Percentiles rank a stretch among this genome's conserved stretches.
Conservation (phyloP, 2,888 invertebrate genomes). For the Arctia plantaginis region DNA sequence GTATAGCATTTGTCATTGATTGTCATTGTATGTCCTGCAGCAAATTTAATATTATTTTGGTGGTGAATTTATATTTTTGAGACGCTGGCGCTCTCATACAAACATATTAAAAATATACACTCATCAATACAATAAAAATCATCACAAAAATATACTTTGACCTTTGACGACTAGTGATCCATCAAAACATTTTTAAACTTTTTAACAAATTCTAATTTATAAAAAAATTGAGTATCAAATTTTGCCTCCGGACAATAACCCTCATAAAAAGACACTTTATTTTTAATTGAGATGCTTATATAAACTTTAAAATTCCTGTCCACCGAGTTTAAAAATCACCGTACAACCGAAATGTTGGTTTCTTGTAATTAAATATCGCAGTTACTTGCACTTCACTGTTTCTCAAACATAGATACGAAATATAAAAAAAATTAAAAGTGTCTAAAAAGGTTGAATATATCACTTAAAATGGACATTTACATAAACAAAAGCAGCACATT, state of each 20-base stretch:
- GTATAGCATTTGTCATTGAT: background rate
- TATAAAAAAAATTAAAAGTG: background rate
- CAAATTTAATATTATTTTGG: background rate
- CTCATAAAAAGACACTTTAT: background rate
- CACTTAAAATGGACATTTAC: background rate
- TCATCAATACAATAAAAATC: slow-evolving; percentile 5
- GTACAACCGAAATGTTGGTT: background rate
- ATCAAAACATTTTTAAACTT: background rate
- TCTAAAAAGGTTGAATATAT: background rate
- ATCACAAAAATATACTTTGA: slow-evolving; percentile 14
- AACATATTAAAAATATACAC: slow-evolving; percentile 9
- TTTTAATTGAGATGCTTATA: background rate
- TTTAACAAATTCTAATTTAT: background rate
- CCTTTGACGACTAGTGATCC: background rate
- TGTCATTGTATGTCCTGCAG: no score
- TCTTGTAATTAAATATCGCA: background rate
- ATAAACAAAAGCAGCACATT: background rate
- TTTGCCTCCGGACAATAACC: background rate
- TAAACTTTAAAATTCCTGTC: background rate
- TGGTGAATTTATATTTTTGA: background rate
- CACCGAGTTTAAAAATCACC: background rate
- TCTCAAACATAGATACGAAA: background rate
- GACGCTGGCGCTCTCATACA: background rate
- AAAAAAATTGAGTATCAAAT: background rate
- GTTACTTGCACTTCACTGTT: background rate